phyloP scores from a whole-genome alignment of 2,113 vertebrate species.

The Chaetura pelagica region DNA sequence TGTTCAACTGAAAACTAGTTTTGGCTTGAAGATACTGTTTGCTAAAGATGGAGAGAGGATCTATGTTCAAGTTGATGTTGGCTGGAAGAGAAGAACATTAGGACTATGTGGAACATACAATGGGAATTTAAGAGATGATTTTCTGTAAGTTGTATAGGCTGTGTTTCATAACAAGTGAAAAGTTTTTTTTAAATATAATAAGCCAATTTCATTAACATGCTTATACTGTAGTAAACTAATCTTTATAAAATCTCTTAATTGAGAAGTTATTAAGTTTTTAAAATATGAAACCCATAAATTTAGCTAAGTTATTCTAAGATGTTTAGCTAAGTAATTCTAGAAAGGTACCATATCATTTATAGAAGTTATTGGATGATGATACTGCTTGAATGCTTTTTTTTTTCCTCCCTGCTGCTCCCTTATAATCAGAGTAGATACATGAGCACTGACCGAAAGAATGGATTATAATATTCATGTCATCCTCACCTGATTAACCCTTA shows the following conservation, averaged over 20 bases:
- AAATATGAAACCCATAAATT: not conserved
- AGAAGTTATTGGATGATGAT: not conserved
- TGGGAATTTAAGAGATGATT: constrained; percentile 96
- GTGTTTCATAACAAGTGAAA: not conserved
- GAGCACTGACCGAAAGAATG: not conserved
- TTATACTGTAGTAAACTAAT: not conserved
- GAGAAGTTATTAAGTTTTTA: not conserved
- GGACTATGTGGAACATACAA: constrained; percentile 97
- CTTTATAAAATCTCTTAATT: not conserved
- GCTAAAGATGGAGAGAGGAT: constrained; percentile 88
- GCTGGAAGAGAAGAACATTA: constrained; percentile 89
- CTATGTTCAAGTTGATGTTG: constrained; percentile 88
- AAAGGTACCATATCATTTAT: not conserved
- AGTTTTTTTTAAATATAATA: not conserved
- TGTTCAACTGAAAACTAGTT: constrained; percentile 86
- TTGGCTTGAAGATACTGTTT: constrained; percentile 91
- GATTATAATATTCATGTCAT: not conserved
- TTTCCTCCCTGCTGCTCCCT: not conserved
- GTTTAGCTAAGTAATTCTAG: not conserved
- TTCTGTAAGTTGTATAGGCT: constrained; percentile 85
- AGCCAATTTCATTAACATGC: not conserved
- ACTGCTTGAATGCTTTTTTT: not conserved
- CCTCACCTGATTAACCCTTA: not conserved
- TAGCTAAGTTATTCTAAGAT: not conserved
- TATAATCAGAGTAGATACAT: not conserved